These are phyloP conservation scores for Etheostoma nigrum DNA, from an alignment of 2,797 vertebrate genomes.

Conservation along the genomic window DNA sequence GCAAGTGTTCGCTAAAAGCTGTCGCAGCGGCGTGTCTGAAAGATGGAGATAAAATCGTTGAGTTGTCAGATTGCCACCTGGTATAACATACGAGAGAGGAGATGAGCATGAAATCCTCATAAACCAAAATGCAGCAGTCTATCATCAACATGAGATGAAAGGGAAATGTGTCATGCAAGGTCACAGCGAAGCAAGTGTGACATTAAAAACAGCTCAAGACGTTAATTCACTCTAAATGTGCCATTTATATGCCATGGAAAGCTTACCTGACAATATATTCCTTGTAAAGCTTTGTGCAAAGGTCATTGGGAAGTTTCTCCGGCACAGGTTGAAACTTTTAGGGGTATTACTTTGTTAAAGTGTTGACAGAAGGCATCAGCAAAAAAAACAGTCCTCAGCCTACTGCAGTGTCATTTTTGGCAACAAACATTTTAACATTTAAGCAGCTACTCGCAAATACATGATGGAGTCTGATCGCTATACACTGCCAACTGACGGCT, in stretches of 20 bases:
- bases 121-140: conserved; percentile 82
- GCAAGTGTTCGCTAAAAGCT: conserved; percentile 47
- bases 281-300: conserved; percentile 76
- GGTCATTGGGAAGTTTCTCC: conserved; percentile 79
- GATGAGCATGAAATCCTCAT: conserved; percentile 82
- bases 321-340: conserved; percentile 72
- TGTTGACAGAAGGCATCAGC: conserved; percentile 45
- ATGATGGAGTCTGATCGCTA: conserved; percentile 36
- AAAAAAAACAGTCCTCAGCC: conserved; percentile 10
- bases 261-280: conserved; percentile 79
- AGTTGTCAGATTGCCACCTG: conserved; percentile 82
- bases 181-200: conserved; percentile 83
- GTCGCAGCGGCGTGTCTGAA: conserved; percentile 46
- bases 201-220: conserved; percentile 85
- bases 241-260: conserved; percentile 80
- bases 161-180: conserved; percentile 83
- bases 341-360: conserved; percentile 43
- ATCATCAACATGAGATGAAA: conserved; percentile 78
- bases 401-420: conserved; percentile 26
- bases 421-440: conserved; percentile 52
- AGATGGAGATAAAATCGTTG: conserved; percentile 73
- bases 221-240: conserved; percentile 84
- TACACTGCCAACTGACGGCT: conserved; percentile 36
- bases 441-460: conserved; percentile 38
- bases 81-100: conserved; percentile 75